Evolutionary conservation across 2,888 invertebrate genomes (phyloP).

Genomic region (Patella caerulea): DNA sequence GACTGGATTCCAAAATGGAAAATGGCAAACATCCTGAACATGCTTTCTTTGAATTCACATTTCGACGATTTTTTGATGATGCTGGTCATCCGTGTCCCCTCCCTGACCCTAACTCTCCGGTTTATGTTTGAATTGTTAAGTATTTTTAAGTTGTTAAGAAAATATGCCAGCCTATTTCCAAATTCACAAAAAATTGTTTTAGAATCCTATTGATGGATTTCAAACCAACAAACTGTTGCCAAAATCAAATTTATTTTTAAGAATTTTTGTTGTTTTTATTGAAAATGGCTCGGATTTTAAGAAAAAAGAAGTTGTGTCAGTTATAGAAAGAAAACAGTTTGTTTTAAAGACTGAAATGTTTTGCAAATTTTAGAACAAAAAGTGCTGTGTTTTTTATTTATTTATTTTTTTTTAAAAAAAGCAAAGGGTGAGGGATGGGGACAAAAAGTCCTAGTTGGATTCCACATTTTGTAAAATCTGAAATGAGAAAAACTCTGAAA

Average conservation of each 20-base stretch:
- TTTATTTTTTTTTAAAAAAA: not conserved
- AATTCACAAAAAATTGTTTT: not conserved
- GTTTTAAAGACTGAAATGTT: not conserved
- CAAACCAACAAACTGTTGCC: too few relatives aligned
- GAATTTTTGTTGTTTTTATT: too few relatives aligned
- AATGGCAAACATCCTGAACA: conserved; percentile 81
- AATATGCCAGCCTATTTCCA: too few relatives aligned
- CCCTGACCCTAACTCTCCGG: conserved; percentile 48
- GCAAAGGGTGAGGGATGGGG: too few relatives aligned
- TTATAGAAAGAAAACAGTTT: not conserved
- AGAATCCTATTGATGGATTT: too few relatives aligned
- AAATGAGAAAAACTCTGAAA: not conserved
- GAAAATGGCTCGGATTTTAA: too few relatives aligned
- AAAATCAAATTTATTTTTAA: too few relatives aligned
- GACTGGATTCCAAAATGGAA: too few relatives aligned
- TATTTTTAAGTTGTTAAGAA: too few relatives aligned
- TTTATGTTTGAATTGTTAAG: conserved; percentile 47
- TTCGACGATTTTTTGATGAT: conserved; percentile 93
- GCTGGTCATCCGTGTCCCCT: conserved; percentile 65
- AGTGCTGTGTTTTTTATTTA: not conserved
- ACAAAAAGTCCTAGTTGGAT: not conserved
- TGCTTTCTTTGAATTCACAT: conserved; percentile 99
- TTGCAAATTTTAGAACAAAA: not conserved
- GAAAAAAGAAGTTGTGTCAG: too few relatives aligned
- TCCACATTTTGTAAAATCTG: not conserved